Percentiles rank a stretch among this genome's conserved stretches.
phyloP scores from a whole-genome alignment of 2,888 invertebrate species.

The Eilema sororculum region DNA sequence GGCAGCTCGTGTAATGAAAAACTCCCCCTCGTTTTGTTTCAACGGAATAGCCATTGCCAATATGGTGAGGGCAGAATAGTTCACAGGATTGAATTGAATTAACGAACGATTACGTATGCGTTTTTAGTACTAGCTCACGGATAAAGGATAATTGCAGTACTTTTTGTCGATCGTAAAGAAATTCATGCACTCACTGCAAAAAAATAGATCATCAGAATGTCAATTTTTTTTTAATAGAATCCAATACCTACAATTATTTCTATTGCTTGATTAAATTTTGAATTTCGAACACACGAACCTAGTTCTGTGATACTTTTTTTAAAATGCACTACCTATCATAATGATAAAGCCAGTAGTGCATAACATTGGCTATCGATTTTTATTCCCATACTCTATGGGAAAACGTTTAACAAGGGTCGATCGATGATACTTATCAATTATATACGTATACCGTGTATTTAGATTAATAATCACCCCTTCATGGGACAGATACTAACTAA shows the following conservation, averaged over 20 bases:
- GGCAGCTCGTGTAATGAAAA: slow-evolving; percentile 54
- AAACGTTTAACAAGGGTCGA: slow-evolving; percentile 81
- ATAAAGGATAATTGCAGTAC: neutral
- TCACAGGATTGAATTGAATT: slow-evolving; percentile 50
- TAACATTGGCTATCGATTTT: slow-evolving; percentile 55
- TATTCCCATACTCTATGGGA: slow-evolving; percentile 69
- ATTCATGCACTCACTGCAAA: neutral
- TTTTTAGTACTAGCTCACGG: neutral
- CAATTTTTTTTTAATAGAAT: neutral
- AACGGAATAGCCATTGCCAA: slow-evolving; percentile 55
- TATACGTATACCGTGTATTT: slow-evolving; percentile 73
- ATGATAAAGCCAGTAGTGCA: slow-evolving; percentile 26
- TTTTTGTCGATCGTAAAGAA: neutral
- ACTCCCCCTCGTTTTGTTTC: slow-evolving; percentile 68
- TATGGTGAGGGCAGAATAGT: slow-evolving; percentile 48
- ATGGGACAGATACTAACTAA: slow-evolving; percentile 66
- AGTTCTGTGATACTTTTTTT: neutral
- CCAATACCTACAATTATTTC: too few species aligned
- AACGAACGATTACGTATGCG: neutral
- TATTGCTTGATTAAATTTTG: neutral
- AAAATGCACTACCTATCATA: slow-evolving; percentile 14
- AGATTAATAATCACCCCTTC: slow-evolving; percentile 59
- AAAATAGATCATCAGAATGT: neutral
- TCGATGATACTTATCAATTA: slow-evolving; percentile 74
- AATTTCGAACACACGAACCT: neutral